phyloP scores from a whole-genome alignment of 2,113 vertebrate species.

The Syngnathus typhle region DNA sequence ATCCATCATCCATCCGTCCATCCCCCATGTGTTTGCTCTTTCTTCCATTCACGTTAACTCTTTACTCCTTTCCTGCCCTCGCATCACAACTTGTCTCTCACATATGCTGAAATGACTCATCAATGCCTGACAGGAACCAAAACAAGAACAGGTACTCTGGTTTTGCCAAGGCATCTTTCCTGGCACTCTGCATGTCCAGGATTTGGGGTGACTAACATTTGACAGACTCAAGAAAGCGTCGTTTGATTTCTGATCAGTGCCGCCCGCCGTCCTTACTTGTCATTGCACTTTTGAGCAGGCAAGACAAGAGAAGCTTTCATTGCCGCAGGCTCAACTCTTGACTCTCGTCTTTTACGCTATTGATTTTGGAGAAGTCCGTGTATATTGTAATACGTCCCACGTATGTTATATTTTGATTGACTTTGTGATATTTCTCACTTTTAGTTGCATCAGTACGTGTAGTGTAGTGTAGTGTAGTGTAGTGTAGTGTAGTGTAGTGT shows the following conservation, averaged over 20 bases:
- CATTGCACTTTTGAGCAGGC: not conserved
- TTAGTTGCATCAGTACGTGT: too few relatives aligned
- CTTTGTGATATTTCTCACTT: not conserved
- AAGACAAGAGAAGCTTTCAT: not conserved
- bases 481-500: too few relatives aligned
- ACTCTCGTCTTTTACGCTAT: too few relatives aligned
- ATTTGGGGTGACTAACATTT: not conserved
- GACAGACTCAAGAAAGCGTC: not conserved
- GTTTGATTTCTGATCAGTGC: not conserved
- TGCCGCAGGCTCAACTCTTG: not conserved
- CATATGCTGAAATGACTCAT: conserved; percentile 65
- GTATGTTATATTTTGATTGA: not conserved
- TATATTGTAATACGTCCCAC: too few relatives aligned
- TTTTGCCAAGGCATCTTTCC: conserved; percentile 51
- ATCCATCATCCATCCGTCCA: not conserved
- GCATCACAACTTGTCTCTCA: conserved; percentile 45
- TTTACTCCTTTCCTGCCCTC: conserved; percentile 20
- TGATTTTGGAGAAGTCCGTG: too few relatives aligned
- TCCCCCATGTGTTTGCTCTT: conserved; percentile 12
- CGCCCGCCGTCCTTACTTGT: not conserved
- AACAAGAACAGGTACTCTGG: conserved; percentile 76
- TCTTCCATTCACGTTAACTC: conserved; percentile 16
- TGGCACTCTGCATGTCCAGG: conserved; percentile 60
- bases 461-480: too few relatives aligned
- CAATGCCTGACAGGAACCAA: conserved; percentile 65